Base-by-base conservation (phyloP, 1,140 invertebrate species). In the Caenorhabditis remanei region DNA sequence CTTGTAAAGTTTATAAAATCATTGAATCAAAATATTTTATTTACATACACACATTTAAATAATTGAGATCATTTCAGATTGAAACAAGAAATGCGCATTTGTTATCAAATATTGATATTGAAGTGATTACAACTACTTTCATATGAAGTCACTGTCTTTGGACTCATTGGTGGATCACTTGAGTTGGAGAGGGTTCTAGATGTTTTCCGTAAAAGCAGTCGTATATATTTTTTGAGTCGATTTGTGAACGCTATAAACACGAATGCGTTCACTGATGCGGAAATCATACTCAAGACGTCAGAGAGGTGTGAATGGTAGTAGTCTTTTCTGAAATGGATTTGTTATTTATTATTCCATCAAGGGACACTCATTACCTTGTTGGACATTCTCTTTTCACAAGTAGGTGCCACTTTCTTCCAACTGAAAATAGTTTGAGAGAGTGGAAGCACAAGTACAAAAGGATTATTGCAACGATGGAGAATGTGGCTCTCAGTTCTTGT, bases 221-320 rank as follows among this genome's bases (percentile, higher is more conserved):
- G 90, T 16, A 92, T 86, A 65, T 92, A 92, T 41, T 88, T 87
- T 75, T 85, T 88, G 24, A 91, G 71, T 83, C 91, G 84, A 71
- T 91, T 92, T 40, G 91, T 93, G 75, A 92, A 92, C 9, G 91
- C 91, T 46, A 92, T 92, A 84, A 92, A 92, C 4, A 92, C 92
- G 84, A 92, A 92, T 8, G 91, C 92, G 88, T 92, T 93, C 32
- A 92, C 87, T 19, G 91, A 89, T 40, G 91, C 91, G 21, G 91
- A 92, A 43, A 93, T 79, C 83, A 92, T 89, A 32, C 90, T 92
- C 21, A 92, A 89, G 13, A 93, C 87, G 58, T 87, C 91, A 48
- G 89, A 87, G 24, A 93, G 86, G 85, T 91, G 91, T 16, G 91
- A 92, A 55, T 90, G 92, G 75, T 93, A 89, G 83, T 92, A 91